Evolutionary conservation across 2,113 vertebrate genomes (phyloP).

Genomic region (Pelobates fuscus): DNA sequence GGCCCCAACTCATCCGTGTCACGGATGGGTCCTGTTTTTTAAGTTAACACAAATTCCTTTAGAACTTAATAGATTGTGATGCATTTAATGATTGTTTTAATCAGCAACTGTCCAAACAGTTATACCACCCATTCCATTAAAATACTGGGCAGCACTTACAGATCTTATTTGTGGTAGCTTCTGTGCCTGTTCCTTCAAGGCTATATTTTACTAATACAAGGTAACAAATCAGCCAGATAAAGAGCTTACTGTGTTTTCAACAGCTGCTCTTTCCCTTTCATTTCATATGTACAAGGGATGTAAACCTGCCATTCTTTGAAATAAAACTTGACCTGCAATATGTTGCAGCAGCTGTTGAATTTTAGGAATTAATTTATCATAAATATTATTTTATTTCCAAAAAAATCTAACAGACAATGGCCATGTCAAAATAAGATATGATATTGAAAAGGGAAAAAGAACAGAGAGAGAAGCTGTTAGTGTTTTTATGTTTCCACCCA

Average conservation of each 20-base stretch:
- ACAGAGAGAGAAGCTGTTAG: slow-evolving; percentile 15
- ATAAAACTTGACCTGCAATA: slow-evolving; percentile 4
- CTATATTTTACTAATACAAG: neutral
- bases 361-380: neutral
- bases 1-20: no score
- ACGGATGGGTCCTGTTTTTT: no score
- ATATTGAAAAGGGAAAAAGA: neutral
- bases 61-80: no score
- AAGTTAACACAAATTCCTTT: no score
- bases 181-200: neutral
- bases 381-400: slow-evolving; percentile 23
- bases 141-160: no score
- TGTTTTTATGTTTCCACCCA: slow-evolving; percentile 35
- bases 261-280: neutral
- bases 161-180: no score
- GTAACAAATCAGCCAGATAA: neutral
- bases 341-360: neutral
- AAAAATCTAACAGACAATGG: neutral
- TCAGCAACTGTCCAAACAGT: neutral
- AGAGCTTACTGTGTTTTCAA: neutral
- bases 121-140: neutral
- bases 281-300: neutral
- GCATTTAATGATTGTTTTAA: no score
- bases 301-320: slow-evolving; percentile 2
- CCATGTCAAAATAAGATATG: slow-evolving; percentile 8